Conservation (phyloP, 2,113 vertebrate genomes). For the Fregetta grallaria region DNA sequence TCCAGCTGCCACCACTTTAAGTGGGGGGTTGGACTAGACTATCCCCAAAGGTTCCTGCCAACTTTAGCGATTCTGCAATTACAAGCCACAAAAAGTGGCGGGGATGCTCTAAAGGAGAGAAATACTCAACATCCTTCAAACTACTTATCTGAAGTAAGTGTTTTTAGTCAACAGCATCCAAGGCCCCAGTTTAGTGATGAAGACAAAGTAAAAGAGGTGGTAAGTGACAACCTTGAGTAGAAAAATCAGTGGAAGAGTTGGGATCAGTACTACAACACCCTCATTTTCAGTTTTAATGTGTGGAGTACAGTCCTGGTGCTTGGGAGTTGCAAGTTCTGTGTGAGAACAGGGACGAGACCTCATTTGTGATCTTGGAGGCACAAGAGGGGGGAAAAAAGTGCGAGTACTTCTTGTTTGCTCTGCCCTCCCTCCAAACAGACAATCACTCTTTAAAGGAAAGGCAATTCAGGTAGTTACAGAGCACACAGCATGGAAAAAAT, state of each 20-base stretch:
- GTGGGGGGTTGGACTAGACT: no score
- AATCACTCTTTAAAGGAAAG: neutral
- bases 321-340: neutral
- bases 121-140: neutral
- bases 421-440: neutral
- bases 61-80: neutral
- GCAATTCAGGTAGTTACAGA: neutral
- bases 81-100: neutral
- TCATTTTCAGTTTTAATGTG: neutral
- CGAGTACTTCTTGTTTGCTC: neutral
- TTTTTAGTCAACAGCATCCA: neutral
- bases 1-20: neutral
- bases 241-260: neutral
- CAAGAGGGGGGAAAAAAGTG: fast-evolving
- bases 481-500: neutral
- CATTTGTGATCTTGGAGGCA: neutral
- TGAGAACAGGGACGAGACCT: no score
- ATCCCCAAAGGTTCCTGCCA: neutral
- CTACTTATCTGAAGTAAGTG: neutral
- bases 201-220: neutral
- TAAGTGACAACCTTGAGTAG: neutral
- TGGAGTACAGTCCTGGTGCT: neutral
- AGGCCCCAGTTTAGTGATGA: neutral
- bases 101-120: neutral
- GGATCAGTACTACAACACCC: neutral